Evolutionary conservation across 1,140 invertebrate genomes (phyloP), one percentile per base, ranked within the genome.

Genomic region (Nomia melanderi): DNA sequence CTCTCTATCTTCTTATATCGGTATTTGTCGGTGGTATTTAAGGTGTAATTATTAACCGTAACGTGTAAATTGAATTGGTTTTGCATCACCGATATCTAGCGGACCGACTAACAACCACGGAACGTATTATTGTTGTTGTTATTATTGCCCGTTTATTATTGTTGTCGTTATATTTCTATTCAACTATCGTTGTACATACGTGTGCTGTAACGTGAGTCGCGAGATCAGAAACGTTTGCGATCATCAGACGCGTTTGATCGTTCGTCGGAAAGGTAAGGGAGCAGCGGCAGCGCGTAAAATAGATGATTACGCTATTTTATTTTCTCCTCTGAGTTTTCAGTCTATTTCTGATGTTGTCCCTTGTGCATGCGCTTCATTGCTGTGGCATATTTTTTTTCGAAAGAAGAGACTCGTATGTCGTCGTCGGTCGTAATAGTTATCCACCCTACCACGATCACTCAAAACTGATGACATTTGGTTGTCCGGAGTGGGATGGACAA

Each of bases 241-340:
- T 67, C 69, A 31, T 9, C 36, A 23, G 12, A 27, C 5, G 57
- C 20, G 41, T 12, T 12, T 39, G 23, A 54, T 20, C 8, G 4
- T 63, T 20, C 9, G 25, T 47, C 12, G 11, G 25, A 54, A n/a
- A 71, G 74, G 77, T 79, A 79, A 79, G 77, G 29, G 12, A 50
- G 17, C 33, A 36, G 8, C 8, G 8, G 47, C 2, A 8, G 47
- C 5, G 5, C 41, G 47, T 17, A 50, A n/a, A 44, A 17, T 50
- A 50, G 20, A 50, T 8, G 20, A 50, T 50, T 17, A 8, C 8
- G 6, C 20, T n/a, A 17, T 44, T 12, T 44, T 3, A 1, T 17
- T 50, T 17, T 50, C 5, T n/a, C 1, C 41, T 41, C 11, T 41
- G 12, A 12, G n/a, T 41, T 41, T 3, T 12, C 41, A 14, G 41